These are phyloP conservation scores for Boloria euphrosyne DNA, from an alignment of 2,888 invertebrate genomes.

Conservation along the genomic window DNA sequence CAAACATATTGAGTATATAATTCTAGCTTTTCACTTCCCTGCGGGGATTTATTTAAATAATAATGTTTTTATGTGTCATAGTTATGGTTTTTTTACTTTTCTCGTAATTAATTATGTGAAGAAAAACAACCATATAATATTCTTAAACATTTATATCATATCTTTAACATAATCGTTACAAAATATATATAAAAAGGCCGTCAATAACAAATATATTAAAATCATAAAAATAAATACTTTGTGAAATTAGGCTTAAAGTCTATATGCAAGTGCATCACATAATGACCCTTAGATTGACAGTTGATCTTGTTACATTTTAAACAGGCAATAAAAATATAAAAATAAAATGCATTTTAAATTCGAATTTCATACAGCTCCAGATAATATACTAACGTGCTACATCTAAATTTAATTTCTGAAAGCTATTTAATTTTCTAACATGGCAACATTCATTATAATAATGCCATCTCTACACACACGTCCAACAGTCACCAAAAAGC, in stretches of 20 bases:
- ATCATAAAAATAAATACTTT: slow-evolving; percentile 8
- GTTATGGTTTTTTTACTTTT: too few species aligned
- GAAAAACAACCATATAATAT: slow-evolving; percentile 4
- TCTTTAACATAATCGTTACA: slow-evolving; percentile 18
- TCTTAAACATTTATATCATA: slow-evolving; percentile 21
- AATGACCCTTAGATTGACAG: not conserved
- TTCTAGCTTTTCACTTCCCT: too few species aligned
- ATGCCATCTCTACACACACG: slow-evolving; percentile 7
- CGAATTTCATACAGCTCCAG: slow-evolving; percentile 25
- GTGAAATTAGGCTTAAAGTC: slow-evolving; percentile 24
- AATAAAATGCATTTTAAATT: slow-evolving; percentile 36
- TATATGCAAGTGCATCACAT: slow-evolving; percentile 4
- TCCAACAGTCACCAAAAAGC: not conserved
- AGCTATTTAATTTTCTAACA: slow-evolving; percentile 22
- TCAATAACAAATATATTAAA: slow-evolving; percentile 12
- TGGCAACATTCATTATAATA: slow-evolving; percentile 21
- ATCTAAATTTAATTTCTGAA: not conserved
- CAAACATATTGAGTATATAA: too few species aligned
- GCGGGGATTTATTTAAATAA: too few species aligned
- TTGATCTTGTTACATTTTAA: slow-evolving; percentile 1
- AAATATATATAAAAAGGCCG: slow-evolving; percentile 23
- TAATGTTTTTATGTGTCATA: too few species aligned
- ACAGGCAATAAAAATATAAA: slow-evolving; percentile 10
- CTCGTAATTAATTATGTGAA: too few species aligned
- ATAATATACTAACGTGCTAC: slow-evolving; percentile 22